phyloP scores from a whole-genome alignment of 2,888 invertebrate species.

The Falcaria lacertinaria region DNA sequence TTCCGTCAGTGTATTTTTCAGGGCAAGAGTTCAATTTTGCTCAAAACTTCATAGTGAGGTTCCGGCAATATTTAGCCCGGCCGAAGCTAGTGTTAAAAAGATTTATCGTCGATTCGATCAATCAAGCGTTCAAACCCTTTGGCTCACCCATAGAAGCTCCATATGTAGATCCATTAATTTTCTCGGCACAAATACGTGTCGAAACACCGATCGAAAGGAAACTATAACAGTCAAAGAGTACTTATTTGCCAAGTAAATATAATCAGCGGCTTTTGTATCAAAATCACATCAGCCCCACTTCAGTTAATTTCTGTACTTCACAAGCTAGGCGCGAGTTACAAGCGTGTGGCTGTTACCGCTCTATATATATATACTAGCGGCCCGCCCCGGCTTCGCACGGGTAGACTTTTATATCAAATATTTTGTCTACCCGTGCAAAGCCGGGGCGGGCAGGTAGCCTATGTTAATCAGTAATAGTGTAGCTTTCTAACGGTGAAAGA shows the following conservation, averaged over 20 bases:
- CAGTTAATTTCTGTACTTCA: slow-evolving; percentile 18
- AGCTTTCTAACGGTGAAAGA: no score
- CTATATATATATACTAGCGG: no score
- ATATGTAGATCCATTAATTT: not conserved
- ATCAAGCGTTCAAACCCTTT: not conserved
- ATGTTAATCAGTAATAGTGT: no score
- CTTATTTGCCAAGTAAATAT: not conserved
- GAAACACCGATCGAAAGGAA: not conserved
- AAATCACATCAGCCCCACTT: slow-evolving; percentile 26
- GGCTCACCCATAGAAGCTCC: not conserved
- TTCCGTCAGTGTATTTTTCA: no score
- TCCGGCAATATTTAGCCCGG: not conserved
- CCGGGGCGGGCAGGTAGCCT: no score
- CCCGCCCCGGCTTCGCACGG: no score
- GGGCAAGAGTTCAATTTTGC: no score
- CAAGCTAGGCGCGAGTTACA: no score
- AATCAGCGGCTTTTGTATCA: slow-evolving; percentile 12
- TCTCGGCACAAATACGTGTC: not conserved
- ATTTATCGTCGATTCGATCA: not conserved
- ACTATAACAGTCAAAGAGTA: no score
- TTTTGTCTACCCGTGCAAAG: no score
- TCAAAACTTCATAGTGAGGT: not conserved
- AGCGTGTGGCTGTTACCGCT: no score
- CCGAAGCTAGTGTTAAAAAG: not conserved
- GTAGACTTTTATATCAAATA: no score